Conservation (phyloP, 2,113 vertebrate species). For the Cygnus atratus region DNA sequence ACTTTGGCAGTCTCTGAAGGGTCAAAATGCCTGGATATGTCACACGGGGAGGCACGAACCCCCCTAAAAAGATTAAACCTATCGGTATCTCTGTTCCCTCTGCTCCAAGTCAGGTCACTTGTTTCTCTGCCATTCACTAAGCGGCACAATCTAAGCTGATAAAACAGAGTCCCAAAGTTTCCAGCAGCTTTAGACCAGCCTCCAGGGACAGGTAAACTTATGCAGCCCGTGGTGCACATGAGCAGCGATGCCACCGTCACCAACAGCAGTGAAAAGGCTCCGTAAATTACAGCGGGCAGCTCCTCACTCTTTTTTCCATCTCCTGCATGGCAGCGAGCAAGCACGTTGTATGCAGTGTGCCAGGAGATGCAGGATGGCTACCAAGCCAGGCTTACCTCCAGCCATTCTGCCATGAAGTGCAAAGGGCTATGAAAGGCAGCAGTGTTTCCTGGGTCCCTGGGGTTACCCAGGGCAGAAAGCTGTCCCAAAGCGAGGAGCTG, state of each 20-base stretch:
- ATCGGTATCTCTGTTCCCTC: background rate
- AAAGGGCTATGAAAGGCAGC: background rate
- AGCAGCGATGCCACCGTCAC: background rate
- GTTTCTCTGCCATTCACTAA: background rate
- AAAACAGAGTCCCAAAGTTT: background rate
- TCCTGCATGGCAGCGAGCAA: fast-evolving
- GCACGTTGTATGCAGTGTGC: background rate
- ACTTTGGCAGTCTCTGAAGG: background rate
- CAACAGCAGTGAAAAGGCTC: background rate
- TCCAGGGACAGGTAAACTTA: background rate
- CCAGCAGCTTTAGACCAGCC: background rate
- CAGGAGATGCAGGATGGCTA: background rate
- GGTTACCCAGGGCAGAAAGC: background rate
- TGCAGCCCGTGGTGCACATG: no score
- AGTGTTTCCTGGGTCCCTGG: background rate
- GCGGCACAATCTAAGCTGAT: background rate
- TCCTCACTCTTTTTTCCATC: background rate
- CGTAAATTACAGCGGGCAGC: fast-evolving
- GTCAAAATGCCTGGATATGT: background rate
- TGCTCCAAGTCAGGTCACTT: background rate
- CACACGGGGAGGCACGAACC: background rate
- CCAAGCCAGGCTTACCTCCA: background rate
- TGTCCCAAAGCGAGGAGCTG: background rate
- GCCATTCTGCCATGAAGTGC: background rate
- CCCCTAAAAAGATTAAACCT: background rate